phyloP scores from a whole-genome alignment of 2,113 vertebrate genomes.

The Elachura formosa region DNA sequence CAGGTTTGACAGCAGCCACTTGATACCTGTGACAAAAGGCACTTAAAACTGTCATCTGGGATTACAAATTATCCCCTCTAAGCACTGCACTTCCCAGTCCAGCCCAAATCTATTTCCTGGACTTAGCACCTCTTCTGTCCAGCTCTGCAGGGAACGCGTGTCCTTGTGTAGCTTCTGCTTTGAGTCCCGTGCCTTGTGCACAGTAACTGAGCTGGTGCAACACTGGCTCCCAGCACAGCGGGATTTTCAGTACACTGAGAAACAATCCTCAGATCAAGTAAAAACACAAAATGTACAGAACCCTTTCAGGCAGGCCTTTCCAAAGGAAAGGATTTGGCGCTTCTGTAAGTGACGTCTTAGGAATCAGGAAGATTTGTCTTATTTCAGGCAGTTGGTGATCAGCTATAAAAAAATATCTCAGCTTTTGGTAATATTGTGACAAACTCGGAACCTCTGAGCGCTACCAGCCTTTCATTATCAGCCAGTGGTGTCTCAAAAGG shows the following conservation, averaged over 20 bases:
- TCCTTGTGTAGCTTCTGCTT: background rate
- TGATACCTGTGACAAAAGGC: conserved; percentile 44
- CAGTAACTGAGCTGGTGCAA: background rate
- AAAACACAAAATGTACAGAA: background rate
- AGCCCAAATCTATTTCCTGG: conserved; percentile 17
- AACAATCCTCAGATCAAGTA: background rate
- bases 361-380: background rate
- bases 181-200: accelerated
- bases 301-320: background rate
- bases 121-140: background rate
- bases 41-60: conserved; percentile 9
- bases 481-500: background rate
- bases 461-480: background rate
- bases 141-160: background rate
- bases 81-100: background rate
- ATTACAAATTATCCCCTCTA: background rate
- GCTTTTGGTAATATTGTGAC: background rate
- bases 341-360: background rate
- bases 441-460: background rate
- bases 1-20: conserved; percentile 45
- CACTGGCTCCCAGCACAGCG: background rate
- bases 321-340: background rate
- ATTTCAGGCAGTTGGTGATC: background rate
- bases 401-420: background rate
- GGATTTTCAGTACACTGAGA: background rate